Base-by-base conservation (phyloP, 2,888 invertebrate genomes). In the Heliconius aoede region DNA sequence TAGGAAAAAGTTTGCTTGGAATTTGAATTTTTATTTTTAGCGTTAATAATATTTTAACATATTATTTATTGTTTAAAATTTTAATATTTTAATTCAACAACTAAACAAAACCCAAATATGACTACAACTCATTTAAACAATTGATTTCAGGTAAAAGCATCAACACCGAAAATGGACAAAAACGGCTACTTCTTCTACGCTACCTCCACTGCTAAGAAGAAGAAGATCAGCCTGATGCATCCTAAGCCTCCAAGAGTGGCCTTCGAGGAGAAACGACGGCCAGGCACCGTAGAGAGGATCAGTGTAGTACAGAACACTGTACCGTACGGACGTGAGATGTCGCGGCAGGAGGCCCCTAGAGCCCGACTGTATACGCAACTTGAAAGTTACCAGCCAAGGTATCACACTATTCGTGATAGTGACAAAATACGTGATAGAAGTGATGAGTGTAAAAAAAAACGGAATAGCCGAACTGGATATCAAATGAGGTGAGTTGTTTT, bases 171-270 rank as follows among this genome's bases (percentile, higher is more conserved):
- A 87, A 93, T 95, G 94, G 95, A 95, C 83, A 89, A 90, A 77
- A 94, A 92, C 84, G 95, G 95, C 64, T 95, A 94, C 84, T 95
- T 94, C 84, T 94, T 90, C 88, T 93, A 93, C 89, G 91, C 92
- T 60, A 84, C 93, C 13, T 89, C 94, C 3, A 94, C 94, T 7
- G 95, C 94, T n/a, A 95, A 95, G 86, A 95, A 95, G 87, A 95
- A 95, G 87, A 94, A 93, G 86, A 93, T 95, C 81, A 94, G 90
- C 84, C 85, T 95, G 80, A 94, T 95, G 95, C 94, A 94, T 81
- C 90, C 94, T 11, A 90, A 89, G 83, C 92, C 94, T 79, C 94
- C 94, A 80, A 88, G 92, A 83, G 89, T 91, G 79, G 94, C 94
- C 77, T 94, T 93, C 84, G 93, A 93, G 81, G 92, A 92, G 83